phyloP scores from a whole-genome alignment of 1,140 invertebrate genomes.

The Apis mellifera region DNA sequence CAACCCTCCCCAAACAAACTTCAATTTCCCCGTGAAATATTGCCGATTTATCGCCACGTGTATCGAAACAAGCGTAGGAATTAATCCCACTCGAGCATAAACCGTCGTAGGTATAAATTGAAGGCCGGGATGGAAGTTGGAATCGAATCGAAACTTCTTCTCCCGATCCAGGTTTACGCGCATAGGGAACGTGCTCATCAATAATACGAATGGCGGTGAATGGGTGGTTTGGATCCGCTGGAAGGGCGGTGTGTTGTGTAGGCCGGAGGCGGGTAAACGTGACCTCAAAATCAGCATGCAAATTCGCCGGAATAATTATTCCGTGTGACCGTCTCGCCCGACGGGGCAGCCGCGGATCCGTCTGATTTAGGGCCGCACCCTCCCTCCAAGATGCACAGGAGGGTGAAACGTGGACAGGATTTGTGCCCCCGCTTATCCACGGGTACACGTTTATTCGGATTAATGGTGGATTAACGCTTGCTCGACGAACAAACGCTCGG shows the following conservation, averaged over 20 bases:
- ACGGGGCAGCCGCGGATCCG: constrained; percentile 51
- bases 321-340: constrained; percentile 68
- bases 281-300: constrained; percentile 80
- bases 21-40: no score
- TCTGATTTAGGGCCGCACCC: constrained; percentile 62
- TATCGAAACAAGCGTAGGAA: no score
- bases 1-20: no score
- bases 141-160: neutral
- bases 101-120: neutral
- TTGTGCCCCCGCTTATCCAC: no score
- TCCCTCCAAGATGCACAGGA: neutral
- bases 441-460: no score
- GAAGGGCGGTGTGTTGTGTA: neutral
- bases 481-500: no score
- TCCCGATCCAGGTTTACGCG: constrained; percentile 17
- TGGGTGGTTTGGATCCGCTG: constrained; percentile 26
- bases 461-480: no score
- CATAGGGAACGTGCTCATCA: constrained; percentile 29
- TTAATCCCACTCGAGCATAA: neutral
- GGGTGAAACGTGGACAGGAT: neutral
- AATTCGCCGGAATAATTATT: constrained; percentile 80
- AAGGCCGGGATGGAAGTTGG: neutral
- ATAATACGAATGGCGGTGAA: constrained; percentile 34
- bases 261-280: constrained; percentile 65
- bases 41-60: no score